phyloP scores from a whole-genome alignment of 2,888 invertebrate genomes.

The Phortica magna region DNA sequence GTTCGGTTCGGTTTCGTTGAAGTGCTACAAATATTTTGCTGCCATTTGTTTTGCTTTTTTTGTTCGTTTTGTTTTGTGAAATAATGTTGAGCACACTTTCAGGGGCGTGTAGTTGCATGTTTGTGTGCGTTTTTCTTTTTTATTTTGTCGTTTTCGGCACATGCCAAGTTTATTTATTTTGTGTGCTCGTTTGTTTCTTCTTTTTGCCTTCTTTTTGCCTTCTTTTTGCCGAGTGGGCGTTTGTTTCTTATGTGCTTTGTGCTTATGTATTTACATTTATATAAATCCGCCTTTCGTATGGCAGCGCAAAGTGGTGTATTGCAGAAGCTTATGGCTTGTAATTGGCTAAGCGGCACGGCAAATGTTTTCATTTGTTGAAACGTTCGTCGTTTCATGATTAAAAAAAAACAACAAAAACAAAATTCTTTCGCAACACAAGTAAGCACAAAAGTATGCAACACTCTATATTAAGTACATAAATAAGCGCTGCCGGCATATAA shows the following conservation, averaged over 20 bases:
- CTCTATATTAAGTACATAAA: constrained; percentile 59
- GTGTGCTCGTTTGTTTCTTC: background rate
- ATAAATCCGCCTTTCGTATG: constrained; percentile 27
- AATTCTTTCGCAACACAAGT: background rate
- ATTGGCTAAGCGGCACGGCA: constrained; percentile 27
- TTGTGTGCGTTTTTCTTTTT: background rate
- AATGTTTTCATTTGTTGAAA: constrained; percentile 7
- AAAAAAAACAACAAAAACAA: background rate
- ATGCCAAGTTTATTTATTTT: background rate
- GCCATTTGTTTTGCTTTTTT: constrained; percentile 9
- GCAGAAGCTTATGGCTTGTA: constrained; percentile 26
- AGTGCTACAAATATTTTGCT: constrained; percentile 1
- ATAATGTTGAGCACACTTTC: constrained; percentile 15
- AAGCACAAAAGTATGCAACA: constrained; percentile 9
- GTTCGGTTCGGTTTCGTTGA: background rate
- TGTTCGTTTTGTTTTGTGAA: constrained; percentile 6
- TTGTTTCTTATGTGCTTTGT: background rate
- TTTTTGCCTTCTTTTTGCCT: background rate
- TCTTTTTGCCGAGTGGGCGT: background rate
- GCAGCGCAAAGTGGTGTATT: constrained; percentile 5
- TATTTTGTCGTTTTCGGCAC: background rate
- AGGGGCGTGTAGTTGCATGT: constrained; percentile 21
- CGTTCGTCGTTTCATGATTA: background rate
- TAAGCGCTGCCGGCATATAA: constrained; percentile 56
- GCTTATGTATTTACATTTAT: background rate